Base-by-base conservation (phyloP, 2,888 invertebrate genomes). In the Campoplex capitator region DNA sequence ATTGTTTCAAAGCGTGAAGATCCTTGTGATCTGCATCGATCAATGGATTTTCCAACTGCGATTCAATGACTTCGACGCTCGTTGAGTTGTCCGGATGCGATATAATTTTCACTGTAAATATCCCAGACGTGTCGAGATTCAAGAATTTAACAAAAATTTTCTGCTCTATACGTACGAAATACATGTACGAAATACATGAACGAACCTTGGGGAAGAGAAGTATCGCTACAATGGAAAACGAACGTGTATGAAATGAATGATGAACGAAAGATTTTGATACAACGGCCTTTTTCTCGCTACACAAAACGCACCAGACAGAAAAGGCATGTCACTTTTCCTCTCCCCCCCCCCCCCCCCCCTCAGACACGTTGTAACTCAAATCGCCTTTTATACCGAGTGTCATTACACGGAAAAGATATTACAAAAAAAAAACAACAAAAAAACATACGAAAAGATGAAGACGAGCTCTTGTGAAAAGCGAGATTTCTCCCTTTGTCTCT, bases 91-190 rank as follows among this genome's bases (percentile, higher is more conserved):
- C 95, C 91, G 95, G 95, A 93, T 96, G 95, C 93, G 96, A 95
- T 94, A 96, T 95, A 95, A 95, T 95, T 95, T 95, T 95, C 95
- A 96, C 95, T 96, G 95, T 94, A 95, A 95, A 95, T 94, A 94
- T 82, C 86, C 88, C 86, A 87, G 86, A 80, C 87, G 89, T 79
- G 51, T 48, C 70, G 42, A 79, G 56, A 62, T 62, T 35, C 35
- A 42, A 9, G 56, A 9, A 62, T 38, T 38, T 4, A 38, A 23
- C 42, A 35, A 11, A 23, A 51, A 45, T 23, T 76, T 71, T 76
- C 18, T 6, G 56, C 28, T 38, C 42, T 80, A 32, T 65, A 54
- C 18, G 32, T 73, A 4, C 3, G 38, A 6, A 6, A 54, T n/a
- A 42, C 56, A 35, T 54, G 23, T 54, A 84, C 32, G 32, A n/a